Base-by-base conservation (phyloP, 2,797 vertebrate species). In the Bufotes viridis region DNA sequence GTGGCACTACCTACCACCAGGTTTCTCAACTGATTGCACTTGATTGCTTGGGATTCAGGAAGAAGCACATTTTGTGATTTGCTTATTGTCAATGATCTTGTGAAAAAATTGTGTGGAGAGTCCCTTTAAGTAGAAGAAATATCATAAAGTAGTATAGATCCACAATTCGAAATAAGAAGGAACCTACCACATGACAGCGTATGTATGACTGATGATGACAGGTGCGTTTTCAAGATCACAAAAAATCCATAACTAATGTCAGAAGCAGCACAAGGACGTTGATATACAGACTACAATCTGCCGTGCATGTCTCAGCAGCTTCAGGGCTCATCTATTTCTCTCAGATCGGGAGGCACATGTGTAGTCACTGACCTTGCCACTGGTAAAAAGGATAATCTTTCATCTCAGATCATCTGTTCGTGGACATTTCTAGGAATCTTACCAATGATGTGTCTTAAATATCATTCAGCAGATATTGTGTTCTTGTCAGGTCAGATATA, bases 351-450 rank as follows among this genome's bases (percentile, higher is more conserved):
- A 81, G 67, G 63, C 82, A 88, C 78, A 87, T n/a, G 26, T 80
- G 83, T 57, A 55, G 24, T 75, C 51, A 10, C 7, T 81, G 76
- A 85, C 83, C 87, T 88, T 88, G 87, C 57, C 83, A 63, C n/a
- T 74, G 55, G 87, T 76, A 13, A 81, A 42, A 49, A 81, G 61
- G 20, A 75, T 70, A 57, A 81, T 81, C 51, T 67, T 81, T 60
- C 72, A 24, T 69, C 53, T 81, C 55, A 42, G 58, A 85, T 81
- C 78, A 88, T 75, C 57, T 75, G 49, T 58, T 76, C 49, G 26
- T 57, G 69, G 34, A 55, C 78, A 82, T 20, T 29, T 69, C 63
- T 70, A 29, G 34, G 53, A 42, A 49, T 22, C 58, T 63, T 22
- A 18, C 22, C 20, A 4, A 13, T 51, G 42, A 75, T 51, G 42